A percentile compares a stretch with the other conserved stretches of the same genome.
phyloP scores from a whole-genome alignment of 2,888 invertebrate genomes.

The Calephelis perditalis region DNA sequence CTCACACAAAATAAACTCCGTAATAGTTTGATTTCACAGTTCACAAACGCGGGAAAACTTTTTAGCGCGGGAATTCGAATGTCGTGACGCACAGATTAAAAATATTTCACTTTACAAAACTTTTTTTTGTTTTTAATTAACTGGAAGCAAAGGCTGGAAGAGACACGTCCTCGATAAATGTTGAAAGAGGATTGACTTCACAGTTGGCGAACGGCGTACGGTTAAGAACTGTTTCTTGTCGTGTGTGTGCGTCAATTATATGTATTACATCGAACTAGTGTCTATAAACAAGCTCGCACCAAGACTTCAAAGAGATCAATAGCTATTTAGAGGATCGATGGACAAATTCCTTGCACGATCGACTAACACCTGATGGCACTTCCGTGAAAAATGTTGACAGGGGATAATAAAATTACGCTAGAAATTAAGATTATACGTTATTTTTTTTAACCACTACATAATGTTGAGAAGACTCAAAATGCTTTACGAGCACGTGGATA shows the following conservation, averaged over 20 bases:
- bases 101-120: conserved; percentile 23
- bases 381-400: conserved; percentile 28
- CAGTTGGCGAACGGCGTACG: conserved; percentile 56
- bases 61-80: conserved; percentile 16
- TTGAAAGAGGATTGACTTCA: conserved; percentile 68
- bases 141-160: conserved; percentile 48
- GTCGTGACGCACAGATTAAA: neutral
- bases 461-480: no score
- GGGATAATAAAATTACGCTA: conserved; percentile 18
- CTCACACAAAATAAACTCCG: conserved; percentile 50
- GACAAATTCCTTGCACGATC: conserved; percentile 33
- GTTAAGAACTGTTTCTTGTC: conserved; percentile 56
- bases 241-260: conserved; percentile 69
- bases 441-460: no score
- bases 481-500: no score
- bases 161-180: conserved; percentile 63
- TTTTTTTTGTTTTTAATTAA: conserved; percentile 30
- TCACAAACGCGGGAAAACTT: conserved; percentile 34
- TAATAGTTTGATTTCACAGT: conserved; percentile 41
- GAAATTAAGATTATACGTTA: neutral
- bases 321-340: conserved; percentile 56
- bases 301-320: conserved; percentile 74
- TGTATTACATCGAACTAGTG: conserved; percentile 66
- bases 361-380: conserved; percentile 23
- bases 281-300: conserved; percentile 63